Base-by-base conservation (phyloP, 1,140 invertebrate species). In the Lordiphosa collinella region DNA sequence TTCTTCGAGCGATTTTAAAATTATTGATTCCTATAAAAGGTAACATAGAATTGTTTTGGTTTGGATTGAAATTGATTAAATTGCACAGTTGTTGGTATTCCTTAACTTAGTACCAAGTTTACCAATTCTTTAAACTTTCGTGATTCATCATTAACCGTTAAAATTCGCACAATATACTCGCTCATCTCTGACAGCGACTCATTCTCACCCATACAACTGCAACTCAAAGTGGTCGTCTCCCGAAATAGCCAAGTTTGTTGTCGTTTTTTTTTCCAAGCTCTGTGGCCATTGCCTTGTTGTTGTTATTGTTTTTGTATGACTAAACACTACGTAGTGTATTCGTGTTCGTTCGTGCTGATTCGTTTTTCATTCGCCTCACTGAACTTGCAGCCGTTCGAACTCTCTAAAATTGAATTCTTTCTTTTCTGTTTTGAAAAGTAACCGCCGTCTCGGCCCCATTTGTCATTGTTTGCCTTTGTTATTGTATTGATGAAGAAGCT, bases 171-270 rank as follows among this genome's bases (percentile, higher is more conserved):
- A 43, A 11, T 14, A 29, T 12, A n/a, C n/a, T 32, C 29, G 37
- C 18, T 22, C 62, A 66, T 66, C 63, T 35, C 53, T 67, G 22
- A 34, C 12, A 6, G 49, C 52, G 22, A 43, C 53, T 38, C 40
- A 46, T 56, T 50, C 52, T 18, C 44, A 49, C 14, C 49, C 36
- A 50, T 14, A 51, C 32, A 53, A 25, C 29, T 54, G 49, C 48
- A 60, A 59, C 65, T 58, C 36, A 69, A 80, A 74, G 59, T 70
- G 32, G 66, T 79, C 58, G 75, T 25, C 75, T 79, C 75, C 75
- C 75, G 65, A 79, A 79, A 80, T 80, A 79, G 75, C 75, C 65
- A 79, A 80, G 69, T 68, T 68, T 66, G 38, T 50, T 47, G 37
- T 35, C 25, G 16, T 41, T 44, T 32, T 72, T 56, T 18, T 22